A percentile compares a stretch with the other conserved stretches of the same genome.
phyloP scores from a whole-genome alignment of 2,888 invertebrate species.

The Branchipolynoe longqiensis region DNA sequence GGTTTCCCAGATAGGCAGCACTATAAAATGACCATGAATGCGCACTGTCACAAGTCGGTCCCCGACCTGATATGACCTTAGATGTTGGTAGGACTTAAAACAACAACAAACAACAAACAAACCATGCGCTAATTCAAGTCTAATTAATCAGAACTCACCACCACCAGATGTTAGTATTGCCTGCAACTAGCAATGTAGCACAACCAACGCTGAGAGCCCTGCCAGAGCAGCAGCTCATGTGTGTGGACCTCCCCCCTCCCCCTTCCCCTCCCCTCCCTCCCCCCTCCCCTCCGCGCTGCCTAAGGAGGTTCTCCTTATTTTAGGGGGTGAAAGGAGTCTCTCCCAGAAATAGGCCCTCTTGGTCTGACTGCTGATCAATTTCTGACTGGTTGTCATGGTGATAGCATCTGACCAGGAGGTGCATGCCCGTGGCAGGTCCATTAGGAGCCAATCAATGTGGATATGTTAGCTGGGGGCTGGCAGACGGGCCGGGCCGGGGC shows the following conservation, averaged over 20 bases:
- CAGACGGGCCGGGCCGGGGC: no score
- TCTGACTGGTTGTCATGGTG: conserved; percentile 57
- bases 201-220: background rate
- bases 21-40: no score
- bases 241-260: background rate
- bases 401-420: conserved; percentile 52
- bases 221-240: background rate
- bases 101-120: no score
- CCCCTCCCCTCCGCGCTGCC: background rate
- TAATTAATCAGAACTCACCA: background rate
- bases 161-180: background rate
- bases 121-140: background rate
- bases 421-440: conserved; percentile 41
- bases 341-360: conserved; percentile 27
- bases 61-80: no score
- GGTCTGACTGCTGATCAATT: conserved; percentile 54
- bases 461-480: no score
- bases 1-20: no score
- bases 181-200: background rate
- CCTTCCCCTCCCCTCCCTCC: conserved; percentile 13
- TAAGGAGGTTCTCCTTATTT: conserved; percentile 45
- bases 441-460: conserved; percentile 49
- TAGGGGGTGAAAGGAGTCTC: conserved; percentile 52
- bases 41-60: no score
- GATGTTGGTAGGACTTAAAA: no score